Evolutionary conservation across 2,888 invertebrate species (phyloP).

Genomic region (Drosophila borealis): DNA sequence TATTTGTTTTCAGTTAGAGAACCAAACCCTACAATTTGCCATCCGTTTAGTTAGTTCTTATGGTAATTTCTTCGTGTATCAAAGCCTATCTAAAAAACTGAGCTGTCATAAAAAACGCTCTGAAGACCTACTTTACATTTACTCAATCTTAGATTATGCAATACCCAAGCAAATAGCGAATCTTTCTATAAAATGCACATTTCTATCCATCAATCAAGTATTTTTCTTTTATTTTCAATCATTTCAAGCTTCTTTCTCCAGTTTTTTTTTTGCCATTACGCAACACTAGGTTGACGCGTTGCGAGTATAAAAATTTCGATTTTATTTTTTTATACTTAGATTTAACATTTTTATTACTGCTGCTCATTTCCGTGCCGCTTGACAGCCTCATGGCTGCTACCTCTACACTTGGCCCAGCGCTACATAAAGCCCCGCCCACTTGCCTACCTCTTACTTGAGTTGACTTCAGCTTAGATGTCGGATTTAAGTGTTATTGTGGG

Average conservation of each 20-base stretch:
- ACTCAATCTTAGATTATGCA: slow-evolving; percentile 8
- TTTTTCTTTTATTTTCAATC: slow-evolving; percentile 17
- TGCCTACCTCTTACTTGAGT: slow-evolving; percentile 31
- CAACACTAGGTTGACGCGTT: slow-evolving; percentile 11
- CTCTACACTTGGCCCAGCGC: background rate
- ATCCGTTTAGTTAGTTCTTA: too few species aligned
- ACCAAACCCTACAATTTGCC: too few species aligned
- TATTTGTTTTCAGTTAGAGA: too few species aligned
- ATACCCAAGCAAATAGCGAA: slow-evolving; percentile 8
- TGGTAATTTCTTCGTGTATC: background rate
- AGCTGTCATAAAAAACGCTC: background rate
- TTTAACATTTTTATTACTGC: slow-evolving; percentile 69
- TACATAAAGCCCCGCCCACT: background rate
- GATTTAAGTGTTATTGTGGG: slow-evolving; percentile 82
- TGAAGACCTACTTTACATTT: background rate
- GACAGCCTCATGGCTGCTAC: slow-evolving; percentile 27
- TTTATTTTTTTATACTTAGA: slow-evolving; percentile 12
- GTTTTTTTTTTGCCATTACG: slow-evolving; percentile 3
- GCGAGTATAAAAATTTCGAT: slow-evolving; percentile 8
- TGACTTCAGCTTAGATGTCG: slow-evolving; percentile 70
- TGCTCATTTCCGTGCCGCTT: slow-evolving; percentile 60
- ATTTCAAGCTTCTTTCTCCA: slow-evolving; percentile 5
- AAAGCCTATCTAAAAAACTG: background rate
- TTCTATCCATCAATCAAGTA: slow-evolving; percentile 32
- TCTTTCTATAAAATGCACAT: slow-evolving; percentile 35